Evolutionary conservation across 2,797 vertebrate species (phyloP), one percentile per base, ranked within the genome.

Genomic region (Podargus strigoides): DNA sequence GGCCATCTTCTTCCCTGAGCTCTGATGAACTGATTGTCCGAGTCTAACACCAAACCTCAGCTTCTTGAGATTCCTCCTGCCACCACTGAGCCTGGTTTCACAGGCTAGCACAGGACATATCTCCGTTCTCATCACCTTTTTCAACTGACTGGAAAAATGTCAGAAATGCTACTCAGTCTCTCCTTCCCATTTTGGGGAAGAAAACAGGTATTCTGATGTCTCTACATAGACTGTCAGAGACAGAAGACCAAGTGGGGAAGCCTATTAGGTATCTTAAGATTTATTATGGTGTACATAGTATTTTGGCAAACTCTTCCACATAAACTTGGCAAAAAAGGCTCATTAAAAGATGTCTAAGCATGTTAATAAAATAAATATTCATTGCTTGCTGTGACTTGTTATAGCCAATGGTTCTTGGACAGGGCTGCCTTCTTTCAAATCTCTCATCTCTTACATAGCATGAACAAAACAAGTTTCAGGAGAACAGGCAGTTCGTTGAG

Each of bases 391-490:
- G 50, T 49, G 80, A 73, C 87, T 83, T 76, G 72, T 53, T 76
- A 36, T 27, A 90, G 72, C 34, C 37, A 77, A 32, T 36, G 34
- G 58, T 50, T 83, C 68, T 52, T 63, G 66, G 53, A 66, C 32
- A 47, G 37, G 83, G 49, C 18, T 2, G 27, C 41, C 72, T 83
- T 66, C 78, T 64, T 69, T 39, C 72, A 85, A 46, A 83, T 30
- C 76, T 80, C 79, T 79, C 85, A 59, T 87, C 70, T 87, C 88
- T 69, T 94, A 53, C 55, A 68, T 24, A 73, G 67, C 85, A 79
- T 22, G 46, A 50, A 64, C 62, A 86, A 92, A 94, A 80, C 74
- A 92, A 88, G 53, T 75, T 85, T 73, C 87, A 86, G 79, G 77
- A 86, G 46, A 93, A 91, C 73, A 93, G 44, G 74, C 83, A 76